A percentile compares a stretch with the other conserved stretches of the same genome.
Evolutionary conservation across 2,113 vertebrate species (phyloP).

Genomic region (Brachypteracias leptosomus): DNA sequence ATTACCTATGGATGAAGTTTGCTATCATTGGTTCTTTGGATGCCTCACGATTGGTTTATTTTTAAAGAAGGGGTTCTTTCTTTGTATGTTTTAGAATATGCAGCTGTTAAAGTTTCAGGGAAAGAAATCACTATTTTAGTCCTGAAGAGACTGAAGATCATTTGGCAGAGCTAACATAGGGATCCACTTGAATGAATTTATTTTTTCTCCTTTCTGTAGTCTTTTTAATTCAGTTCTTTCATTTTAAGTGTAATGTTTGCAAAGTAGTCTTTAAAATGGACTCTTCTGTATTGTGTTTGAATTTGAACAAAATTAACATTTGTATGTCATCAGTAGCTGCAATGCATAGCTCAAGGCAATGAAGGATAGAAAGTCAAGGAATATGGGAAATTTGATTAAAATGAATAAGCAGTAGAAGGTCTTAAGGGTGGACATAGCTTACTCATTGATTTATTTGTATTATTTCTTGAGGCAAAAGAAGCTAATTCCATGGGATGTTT

Average conservation of each 20-base stretch:
- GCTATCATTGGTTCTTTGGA: constrained; percentile 32
- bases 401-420: constrained; percentile 60
- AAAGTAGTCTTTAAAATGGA: constrained; percentile 57
- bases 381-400: constrained; percentile 71
- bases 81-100: background rate
- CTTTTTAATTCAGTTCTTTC: constrained; percentile 24
- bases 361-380: constrained; percentile 66
- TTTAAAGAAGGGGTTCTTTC: constrained; percentile 14
- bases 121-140: background rate
- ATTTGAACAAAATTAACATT: constrained; percentile 72
- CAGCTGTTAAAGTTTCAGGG: constrained; percentile 9
- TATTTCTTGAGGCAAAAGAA: constrained; percentile 68
- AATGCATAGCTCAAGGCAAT: constrained; percentile 64
- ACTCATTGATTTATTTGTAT: constrained; percentile 71
- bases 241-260: constrained; percentile 62
- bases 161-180: background rate
- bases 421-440: constrained; percentile 62
- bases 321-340: constrained; percentile 62
- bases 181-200: background rate
- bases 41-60: constrained; percentile 38
- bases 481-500: constrained; percentile 57
- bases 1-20: constrained; percentile 57
- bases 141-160: background rate
- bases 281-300: constrained; percentile 61
- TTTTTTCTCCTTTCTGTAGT: background rate